These are phyloP conservation scores for Pegea sp. DNA, from an alignment of 23 tunicate genomes.

Conservation along the genomic window DNA sequence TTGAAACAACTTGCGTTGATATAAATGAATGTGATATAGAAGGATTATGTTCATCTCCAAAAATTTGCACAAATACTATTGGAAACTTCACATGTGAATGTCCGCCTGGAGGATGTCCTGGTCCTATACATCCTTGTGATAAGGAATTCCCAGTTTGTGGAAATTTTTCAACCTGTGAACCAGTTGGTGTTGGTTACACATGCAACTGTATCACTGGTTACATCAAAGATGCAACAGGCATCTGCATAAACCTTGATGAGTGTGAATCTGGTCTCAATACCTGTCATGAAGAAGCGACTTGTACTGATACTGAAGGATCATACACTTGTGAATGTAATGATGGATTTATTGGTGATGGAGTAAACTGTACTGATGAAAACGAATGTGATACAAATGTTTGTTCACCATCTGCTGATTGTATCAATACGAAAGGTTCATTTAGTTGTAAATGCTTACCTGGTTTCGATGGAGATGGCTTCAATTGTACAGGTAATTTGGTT, in stretches of 20 bases:
- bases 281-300: background rate
- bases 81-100: background rate
- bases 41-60: background rate
- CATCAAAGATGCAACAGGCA: background rate
- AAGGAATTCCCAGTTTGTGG: background rate
- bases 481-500: background rate
- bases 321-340: conserved; percentile 1
- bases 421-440: conserved; percentile 9
- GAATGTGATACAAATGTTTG: background rate
- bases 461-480: conserved; percentile 1
- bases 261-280: background rate
- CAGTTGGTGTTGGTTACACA: background rate
- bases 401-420: background rate
- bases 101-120: background rate
- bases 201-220: background rate
- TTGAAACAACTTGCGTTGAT: background rate
- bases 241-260: background rate
- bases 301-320: background rate
- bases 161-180: background rate
- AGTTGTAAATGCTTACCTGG: conserved; percentile 13
- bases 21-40: background rate
- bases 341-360: conserved; percentile 5
- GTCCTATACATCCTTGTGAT: background rate
- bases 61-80: background rate
- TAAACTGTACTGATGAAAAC: too few species aligned